These are phyloP conservation scores for Epinephelus coioides DNA, from an alignment of 2,797 vertebrate species.

Conservation along the genomic window DNA sequence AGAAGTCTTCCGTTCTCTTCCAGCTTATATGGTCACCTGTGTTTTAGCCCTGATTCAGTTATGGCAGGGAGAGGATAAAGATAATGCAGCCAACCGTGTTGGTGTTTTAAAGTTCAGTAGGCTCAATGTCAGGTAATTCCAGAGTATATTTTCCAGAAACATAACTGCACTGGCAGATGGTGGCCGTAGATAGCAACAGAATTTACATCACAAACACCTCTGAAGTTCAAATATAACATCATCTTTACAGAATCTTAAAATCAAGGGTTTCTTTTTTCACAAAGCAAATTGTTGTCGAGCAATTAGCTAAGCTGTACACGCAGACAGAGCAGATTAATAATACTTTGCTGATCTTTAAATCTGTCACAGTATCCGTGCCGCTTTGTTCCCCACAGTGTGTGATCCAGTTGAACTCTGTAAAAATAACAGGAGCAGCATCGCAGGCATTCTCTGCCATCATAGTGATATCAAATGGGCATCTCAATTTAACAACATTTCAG, in stretches of 20 bases:
- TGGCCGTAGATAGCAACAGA: background rate
- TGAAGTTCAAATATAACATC: background rate
- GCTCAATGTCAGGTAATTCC: constrained; percentile 32
- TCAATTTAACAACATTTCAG: constrained; percentile 77
- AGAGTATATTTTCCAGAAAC: constrained; percentile 5
- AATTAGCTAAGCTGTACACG: constrained; percentile 1
- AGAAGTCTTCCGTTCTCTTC: constrained; percentile 68
- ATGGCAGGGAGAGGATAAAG: constrained; percentile 16
- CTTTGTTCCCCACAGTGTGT: constrained; percentile 52
- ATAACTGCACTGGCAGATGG: background rate
- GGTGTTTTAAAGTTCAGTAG: constrained; percentile 26
- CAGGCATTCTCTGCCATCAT: constrained; percentile 69
- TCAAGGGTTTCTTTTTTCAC: background rate
- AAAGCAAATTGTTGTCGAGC: background rate
- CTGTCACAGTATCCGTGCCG: constrained; percentile 31
- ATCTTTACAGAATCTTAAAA: background rate
- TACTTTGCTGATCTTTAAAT: constrained; percentile 48
- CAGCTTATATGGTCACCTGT: constrained; percentile 19
- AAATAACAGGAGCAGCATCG: constrained; percentile 80
- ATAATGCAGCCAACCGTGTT: constrained; percentile 7
- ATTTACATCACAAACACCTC: constrained; percentile 1
- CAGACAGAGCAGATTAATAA: constrained; percentile 19
- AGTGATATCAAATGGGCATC: constrained; percentile 75
- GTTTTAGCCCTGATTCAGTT: constrained; percentile 28
- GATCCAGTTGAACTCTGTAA: constrained; percentile 74